phyloP scores from a whole-genome alignment of 2,888 invertebrate genomes.

The Melieria omissa region DNA sequence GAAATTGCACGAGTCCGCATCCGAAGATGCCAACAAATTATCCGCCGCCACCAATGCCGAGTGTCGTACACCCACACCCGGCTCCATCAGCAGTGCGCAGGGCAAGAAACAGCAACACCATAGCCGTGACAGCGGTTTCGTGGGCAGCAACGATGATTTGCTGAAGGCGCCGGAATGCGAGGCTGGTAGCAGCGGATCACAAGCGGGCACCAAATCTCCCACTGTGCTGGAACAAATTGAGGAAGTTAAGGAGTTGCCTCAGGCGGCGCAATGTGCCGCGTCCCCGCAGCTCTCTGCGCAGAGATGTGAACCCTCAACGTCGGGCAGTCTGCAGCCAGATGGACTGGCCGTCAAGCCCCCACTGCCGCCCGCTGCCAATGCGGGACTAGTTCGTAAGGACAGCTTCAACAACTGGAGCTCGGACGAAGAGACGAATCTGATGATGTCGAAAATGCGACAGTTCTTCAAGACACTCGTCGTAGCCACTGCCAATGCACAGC shows the following conservation, averaged over 20 bases:
- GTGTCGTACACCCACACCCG: constrained; percentile 53
- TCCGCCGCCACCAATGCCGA: constrained; percentile 40
- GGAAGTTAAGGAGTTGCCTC: constrained; percentile 60
- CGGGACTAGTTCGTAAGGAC: constrained; percentile 79
- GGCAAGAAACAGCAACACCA: constrained; percentile 75
- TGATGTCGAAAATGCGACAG: constrained; percentile 95
- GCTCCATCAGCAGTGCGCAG: constrained; percentile 70
- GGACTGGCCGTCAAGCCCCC: constrained; percentile 34
- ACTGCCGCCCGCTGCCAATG: constrained; percentile 64
- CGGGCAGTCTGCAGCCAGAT: constrained; percentile 39
- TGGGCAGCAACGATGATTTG: constrained; percentile 88
- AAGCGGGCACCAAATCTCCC: constrained; percentile 51
- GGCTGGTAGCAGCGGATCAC: constrained; percentile 34
- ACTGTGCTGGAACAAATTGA: constrained; percentile 56
- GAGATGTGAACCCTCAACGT: constrained; percentile 37
- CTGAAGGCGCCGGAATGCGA: constrained; percentile 70
- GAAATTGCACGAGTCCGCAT: constrained; percentile 63
- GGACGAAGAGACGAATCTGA: constrained; percentile 91
- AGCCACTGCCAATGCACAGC: constrained; percentile 69
- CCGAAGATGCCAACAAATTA: constrained; percentile 40
- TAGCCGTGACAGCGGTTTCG: constrained; percentile 88
- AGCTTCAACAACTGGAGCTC: constrained; percentile 95
- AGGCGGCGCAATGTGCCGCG: constrained; percentile 26
- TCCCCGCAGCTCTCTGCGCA: constrained; percentile 49
- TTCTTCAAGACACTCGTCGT: constrained; percentile 93